Evolutionary conservation across 92 coral and sea anemone genomes (phyloP).

Genomic region (Anthopleura xanthogrammica): DNA sequence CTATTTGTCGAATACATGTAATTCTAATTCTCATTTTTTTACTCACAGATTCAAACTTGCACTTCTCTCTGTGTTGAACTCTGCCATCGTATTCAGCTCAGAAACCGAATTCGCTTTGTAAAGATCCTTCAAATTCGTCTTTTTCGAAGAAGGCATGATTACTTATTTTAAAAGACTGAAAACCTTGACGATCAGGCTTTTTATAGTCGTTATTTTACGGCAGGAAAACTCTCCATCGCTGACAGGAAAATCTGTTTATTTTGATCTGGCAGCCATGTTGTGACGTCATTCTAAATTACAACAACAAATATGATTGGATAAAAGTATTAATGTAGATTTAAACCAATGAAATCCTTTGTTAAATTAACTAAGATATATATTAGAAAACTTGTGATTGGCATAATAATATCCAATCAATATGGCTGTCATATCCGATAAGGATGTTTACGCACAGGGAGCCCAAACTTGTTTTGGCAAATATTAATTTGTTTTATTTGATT

Average conservation of each 20-base stretch:
- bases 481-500: no score
- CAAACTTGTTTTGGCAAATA: no score
- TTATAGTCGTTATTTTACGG: background rate
- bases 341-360: background rate
- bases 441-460: no score
- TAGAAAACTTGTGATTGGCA: background rate
- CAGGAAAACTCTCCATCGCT: background rate
- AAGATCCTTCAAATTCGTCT: constrained; percentile 62
- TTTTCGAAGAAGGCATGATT: constrained; percentile 80
- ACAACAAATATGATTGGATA: background rate
- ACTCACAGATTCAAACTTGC: constrained; percentile 74
- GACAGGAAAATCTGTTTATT: constrained; percentile 32
- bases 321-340: background rate
- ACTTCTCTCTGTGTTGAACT: constrained; percentile 38
- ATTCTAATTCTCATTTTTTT: background rate
- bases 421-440: background rate
- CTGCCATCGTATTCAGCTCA: constrained; percentile 69
- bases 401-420: background rate
- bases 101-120: constrained; percentile 61
- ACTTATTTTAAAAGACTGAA: background rate
- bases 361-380: background rate
- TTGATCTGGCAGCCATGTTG: constrained; percentile 56
- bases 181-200: constrained; percentile 2
- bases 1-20: no score
- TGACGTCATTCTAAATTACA: constrained; percentile 42